phyloP scores from a whole-genome alignment of 2,888 invertebrate species.

The Camponotus fellah region DNA sequence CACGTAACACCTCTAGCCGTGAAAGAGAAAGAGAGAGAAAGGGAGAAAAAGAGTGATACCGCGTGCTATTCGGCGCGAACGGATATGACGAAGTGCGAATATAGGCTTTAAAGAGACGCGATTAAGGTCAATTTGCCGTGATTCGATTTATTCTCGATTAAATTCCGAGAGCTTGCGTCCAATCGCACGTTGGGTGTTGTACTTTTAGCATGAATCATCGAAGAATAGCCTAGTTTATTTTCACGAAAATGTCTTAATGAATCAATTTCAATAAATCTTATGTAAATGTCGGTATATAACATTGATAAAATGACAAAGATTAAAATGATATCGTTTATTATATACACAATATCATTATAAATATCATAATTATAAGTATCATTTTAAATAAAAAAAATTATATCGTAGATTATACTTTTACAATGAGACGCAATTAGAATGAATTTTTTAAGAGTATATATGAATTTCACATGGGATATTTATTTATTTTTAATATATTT shows the following conservation, averaged over 20 bases:
- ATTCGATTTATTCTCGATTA: conserved; percentile 62
- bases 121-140: conserved; percentile 71
- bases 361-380: no score
- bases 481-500: not conserved
- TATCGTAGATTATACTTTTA: not conserved
- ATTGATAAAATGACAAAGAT: not conserved
- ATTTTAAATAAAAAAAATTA: no score
- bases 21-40: conserved; percentile 61
- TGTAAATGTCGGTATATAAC: not conserved
- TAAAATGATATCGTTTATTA: not conserved
- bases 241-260: not conserved
- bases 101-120: conserved; percentile 63
- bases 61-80: conserved; percentile 53
- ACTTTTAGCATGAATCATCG: conserved; percentile 11
- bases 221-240: conserved; percentile 4
- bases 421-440: not conserved
- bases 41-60: conserved; percentile 40
- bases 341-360: not conserved
- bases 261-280: not conserved
- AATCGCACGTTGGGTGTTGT: conserved; percentile 17
- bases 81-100: conserved; percentile 62
- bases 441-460: not conserved
- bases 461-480: not conserved
- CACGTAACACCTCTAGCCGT: conserved; percentile 72
- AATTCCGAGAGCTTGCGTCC: conserved; percentile 46